Evolutionary conservation across 2,888 invertebrate genomes (phyloP), one percentile per base, ranked within the genome.

Genomic region (Diadegma fenestrale): DNA sequence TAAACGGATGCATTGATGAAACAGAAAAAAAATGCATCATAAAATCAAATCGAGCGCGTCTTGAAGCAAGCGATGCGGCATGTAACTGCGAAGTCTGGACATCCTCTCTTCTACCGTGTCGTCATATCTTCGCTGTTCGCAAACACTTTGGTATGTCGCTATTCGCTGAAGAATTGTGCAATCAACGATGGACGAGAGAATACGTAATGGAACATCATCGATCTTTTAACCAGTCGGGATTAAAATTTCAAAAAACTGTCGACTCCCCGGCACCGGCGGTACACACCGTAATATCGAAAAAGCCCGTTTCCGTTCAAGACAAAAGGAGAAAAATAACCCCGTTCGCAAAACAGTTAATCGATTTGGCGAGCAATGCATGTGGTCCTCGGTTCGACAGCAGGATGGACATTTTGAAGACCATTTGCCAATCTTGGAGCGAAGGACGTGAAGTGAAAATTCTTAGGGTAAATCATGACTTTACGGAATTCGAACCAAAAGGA

Each of bases 91-190:
- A 19, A 14, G n/a, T 14, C 1, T 37, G 26, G 41, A 58, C 37
- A 10, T 73, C 58, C 12, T 58, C 43, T 12, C 19, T 43, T 1
- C 22, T 73, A 6, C 72, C 72, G 17, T 73, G 72, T 14, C n/a
- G 41, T 1, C 58, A 73, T n/a, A 73, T 73, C 22, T 63, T 75
- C 8, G 75, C 75, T 0, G 75, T 75, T 5, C 75, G 63, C 12
- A 30, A 63, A 4, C 8, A n/a, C 17, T 75, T 75, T 12, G 45
- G 22, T 7, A n/a, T 45, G 10, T 45, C 75, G 10, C 45, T 75
- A 7, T 75, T 63, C 8, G 19, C 43, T 8, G 12, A 75, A 17
- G 37, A 30, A n/a, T 63, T 75, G 5, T 75, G 75, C 17, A 43
- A 17, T 8, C 17, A 43, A 30, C 14, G 75, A n/a, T 75, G 75